Evolutionary conservation across 2,113 vertebrate species (phyloP).

Genomic region (Bos indicus): DNA sequence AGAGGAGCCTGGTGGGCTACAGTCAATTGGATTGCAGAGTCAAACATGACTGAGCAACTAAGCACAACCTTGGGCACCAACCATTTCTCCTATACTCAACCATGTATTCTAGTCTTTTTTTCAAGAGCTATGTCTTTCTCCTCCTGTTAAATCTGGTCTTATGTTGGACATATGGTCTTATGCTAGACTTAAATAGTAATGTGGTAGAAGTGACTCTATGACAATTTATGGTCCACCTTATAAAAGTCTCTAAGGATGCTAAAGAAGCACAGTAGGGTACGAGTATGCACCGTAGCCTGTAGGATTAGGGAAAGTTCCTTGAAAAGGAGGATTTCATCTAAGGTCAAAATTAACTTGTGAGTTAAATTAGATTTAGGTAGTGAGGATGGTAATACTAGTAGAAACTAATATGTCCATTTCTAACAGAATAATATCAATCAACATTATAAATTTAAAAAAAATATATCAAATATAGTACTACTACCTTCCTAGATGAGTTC

Average conservation of each 20-base stretch:
- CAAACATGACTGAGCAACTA: neutral
- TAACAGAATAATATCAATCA: neutral
- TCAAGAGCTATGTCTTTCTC: neutral
- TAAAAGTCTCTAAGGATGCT: neutral
- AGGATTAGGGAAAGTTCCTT: neutral
- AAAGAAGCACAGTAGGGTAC: neutral
- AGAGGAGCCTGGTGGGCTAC: neutral
- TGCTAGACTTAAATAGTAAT: neutral
- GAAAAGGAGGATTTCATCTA: neutral
- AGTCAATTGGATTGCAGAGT: neutral
- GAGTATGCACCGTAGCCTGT: neutral
- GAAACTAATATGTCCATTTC: neutral
- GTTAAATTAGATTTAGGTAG: neutral
- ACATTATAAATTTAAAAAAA: neutral
- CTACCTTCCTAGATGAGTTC: neutral
- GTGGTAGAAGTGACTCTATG: neutral
- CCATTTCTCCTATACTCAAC: neutral
- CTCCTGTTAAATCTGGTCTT: neutral
- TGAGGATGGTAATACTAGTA: neutral
- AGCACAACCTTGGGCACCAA: neutral
- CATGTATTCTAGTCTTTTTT: neutral
- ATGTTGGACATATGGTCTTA: neutral
- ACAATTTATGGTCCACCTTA: neutral
- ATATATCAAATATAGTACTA: neutral
- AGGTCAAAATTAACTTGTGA: neutral